Evolutionary conservation across 2,888 invertebrate species (phyloP).

Genomic region (Charanyca ferruginea): DNA sequence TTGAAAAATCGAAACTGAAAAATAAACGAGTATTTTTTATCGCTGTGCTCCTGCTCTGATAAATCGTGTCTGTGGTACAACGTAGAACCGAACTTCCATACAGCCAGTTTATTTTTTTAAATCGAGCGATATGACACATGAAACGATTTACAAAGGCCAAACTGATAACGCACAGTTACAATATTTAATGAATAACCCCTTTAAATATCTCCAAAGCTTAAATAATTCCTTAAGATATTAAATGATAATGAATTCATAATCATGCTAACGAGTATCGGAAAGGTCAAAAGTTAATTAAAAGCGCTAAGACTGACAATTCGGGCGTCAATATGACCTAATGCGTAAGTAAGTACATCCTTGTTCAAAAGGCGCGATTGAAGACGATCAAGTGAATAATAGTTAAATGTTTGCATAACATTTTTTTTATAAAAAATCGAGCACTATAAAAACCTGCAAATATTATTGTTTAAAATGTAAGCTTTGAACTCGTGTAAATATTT

Average conservation of each 20-base stretch:
- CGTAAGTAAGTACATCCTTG: neutral
- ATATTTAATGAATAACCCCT: constrained; percentile 5
- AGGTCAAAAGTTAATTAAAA: constrained; percentile 42
- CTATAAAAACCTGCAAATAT: constrained; percentile 40
- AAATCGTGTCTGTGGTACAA: constrained; percentile 3
- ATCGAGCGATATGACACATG: neutral
- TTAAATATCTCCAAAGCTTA: constrained; percentile 13
- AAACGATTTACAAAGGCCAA: constrained; percentile 10
- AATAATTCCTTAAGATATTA: constrained; percentile 10
- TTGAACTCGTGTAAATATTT: constrained; percentile 58
- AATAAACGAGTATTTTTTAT: constrained; percentile 19
- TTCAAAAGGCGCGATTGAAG: neutral
- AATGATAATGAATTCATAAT: constrained; percentile 31
- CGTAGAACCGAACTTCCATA: neutral
- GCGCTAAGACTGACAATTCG: constrained; percentile 8
- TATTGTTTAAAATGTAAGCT: constrained; percentile 39
- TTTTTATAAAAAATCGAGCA: constrained; percentile 2
- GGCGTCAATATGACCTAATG: neutral
- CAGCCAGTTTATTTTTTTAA: constrained; percentile 22
- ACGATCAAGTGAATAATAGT: neutral
- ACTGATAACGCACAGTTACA: neutral
- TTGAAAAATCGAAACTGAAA: constrained; percentile 27
- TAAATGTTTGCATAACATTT: constrained; percentile 35
- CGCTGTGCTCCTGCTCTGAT: neutral
- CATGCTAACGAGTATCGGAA: constrained; percentile 17